Conservation (phyloP, 2,888 invertebrate genomes). For the Agrotis puta region DNA sequence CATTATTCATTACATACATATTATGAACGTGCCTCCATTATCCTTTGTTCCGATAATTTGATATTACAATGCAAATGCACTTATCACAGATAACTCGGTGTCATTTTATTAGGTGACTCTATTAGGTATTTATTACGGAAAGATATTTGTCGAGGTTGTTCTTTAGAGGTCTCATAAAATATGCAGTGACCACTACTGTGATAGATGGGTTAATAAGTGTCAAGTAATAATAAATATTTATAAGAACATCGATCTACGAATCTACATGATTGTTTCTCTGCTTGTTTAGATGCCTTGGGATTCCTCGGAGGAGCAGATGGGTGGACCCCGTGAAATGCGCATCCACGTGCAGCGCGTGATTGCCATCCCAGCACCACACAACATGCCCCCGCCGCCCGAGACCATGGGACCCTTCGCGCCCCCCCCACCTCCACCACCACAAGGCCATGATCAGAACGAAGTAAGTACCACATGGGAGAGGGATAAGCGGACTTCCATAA, state of each 20-base stretch:
- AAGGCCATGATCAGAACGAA: constrained; percentile 81
- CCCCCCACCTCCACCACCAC: constrained; percentile 83
- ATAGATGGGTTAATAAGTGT: constrained; percentile 34
- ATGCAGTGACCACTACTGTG: constrained; percentile 36
- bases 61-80: constrained; percentile 73
- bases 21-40: constrained; percentile 73
- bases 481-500: neutral
- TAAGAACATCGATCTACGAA: neutral
- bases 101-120: constrained; percentile 63
- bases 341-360: constrained; percentile 89
- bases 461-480: constrained; percentile 61
- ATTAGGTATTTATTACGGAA: constrained; percentile 10
- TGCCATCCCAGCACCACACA: constrained; percentile 85
- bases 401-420: constrained; percentile 82
- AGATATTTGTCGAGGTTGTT: constrained; percentile 41
- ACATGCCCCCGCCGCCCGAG: constrained; percentile 83
- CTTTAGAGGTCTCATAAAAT: constrained; percentile 52
- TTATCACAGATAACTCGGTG: constrained; percentile 63
- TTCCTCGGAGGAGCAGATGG: constrained; percentile 87
- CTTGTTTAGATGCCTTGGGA: constrained; percentile 87
- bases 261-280: constrained; percentile 31
- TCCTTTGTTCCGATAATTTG: constrained; percentile 81
- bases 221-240: constrained; percentile 33
- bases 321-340: constrained; percentile 85
- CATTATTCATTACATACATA: constrained; percentile 79